Evolutionary conservation across 2,888 invertebrate species (phyloP).

Genomic region (Trachelus tabidus): DNA sequence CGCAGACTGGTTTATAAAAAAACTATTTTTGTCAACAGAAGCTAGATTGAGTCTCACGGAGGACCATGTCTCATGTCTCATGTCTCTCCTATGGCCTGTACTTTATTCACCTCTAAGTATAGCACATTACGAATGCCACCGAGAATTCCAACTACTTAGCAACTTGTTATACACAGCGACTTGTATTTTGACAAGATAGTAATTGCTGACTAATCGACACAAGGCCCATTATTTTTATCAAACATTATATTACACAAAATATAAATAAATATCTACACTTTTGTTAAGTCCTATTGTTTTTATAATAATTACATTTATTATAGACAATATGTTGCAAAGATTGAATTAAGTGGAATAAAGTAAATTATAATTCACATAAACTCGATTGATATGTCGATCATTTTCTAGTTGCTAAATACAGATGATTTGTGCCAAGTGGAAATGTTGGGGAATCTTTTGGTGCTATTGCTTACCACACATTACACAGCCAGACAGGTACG

Average conservation of each 20-base stretch:
- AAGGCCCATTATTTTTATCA: constrained; percentile 25
- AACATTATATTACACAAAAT: constrained; percentile 32
- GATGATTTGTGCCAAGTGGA: constrained; percentile 37
- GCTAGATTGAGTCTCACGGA: neutral
- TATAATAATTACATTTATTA: constrained; percentile 46
- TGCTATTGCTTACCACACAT: constrained; percentile 64
- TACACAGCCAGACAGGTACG: constrained; percentile 61
- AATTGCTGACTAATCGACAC: neutral
- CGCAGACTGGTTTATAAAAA: neutral
- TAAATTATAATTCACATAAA: constrained; percentile 22
- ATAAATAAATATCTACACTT: constrained; percentile 50
- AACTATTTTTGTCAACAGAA: neutral
- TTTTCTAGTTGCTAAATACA: constrained; percentile 13
- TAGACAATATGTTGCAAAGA: constrained; percentile 44
- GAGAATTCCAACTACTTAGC: neutral
- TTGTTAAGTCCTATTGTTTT: constrained; percentile 53
- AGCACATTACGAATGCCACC: neutral
- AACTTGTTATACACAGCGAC: neutral
- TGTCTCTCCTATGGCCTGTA: neutral
- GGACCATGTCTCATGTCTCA: neutral
- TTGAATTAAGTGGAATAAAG: constrained; percentile 31
- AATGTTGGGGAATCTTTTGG: constrained; percentile 53
- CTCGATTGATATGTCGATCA: constrained; percentile 11
- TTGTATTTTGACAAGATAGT: neutral
- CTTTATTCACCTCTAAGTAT: neutral